A percentile compares a stretch with the other conserved stretches of the same genome.
Evolutionary conservation across 2,113 vertebrate genomes (phyloP).

Genomic region (Stegostoma tigrinum): DNA sequence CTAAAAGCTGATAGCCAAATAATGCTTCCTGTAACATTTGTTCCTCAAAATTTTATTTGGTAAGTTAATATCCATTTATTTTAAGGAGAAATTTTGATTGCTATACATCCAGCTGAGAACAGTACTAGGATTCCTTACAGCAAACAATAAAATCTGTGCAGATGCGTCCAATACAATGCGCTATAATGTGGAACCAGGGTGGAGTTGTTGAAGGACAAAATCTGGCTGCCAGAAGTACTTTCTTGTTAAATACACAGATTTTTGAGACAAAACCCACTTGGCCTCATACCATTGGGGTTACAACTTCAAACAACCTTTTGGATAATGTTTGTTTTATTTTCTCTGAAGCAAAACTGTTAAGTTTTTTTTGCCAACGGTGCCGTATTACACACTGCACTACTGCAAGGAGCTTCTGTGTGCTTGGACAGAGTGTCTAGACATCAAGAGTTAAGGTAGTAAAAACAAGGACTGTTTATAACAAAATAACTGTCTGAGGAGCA

Average conservation of each 20-base stretch:
- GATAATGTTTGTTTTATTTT: constrained; percentile 41
- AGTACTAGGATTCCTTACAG: neutral
- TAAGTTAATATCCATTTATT: constrained; percentile 42
- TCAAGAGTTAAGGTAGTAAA: constrained; percentile 53
- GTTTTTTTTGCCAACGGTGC: constrained; percentile 47
- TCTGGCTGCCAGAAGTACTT: constrained; percentile 47
- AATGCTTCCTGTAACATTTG: neutral
- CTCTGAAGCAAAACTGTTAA: constrained; percentile 47
- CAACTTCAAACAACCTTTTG: constrained; percentile 38
- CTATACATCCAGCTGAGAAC: neutral
- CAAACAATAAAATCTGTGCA: constrained; percentile 40
- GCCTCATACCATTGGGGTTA: constrained; percentile 41
- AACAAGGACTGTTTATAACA: constrained; percentile 27
- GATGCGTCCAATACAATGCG: constrained; percentile 34
- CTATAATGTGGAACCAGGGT: constrained; percentile 34
- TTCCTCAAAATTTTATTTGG: constrained; percentile 44
- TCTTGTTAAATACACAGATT: constrained; percentile 37
- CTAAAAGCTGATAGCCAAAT: neutral
- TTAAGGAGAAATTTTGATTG: neutral
- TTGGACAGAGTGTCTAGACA: constrained; percentile 47
- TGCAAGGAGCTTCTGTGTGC: constrained; percentile 46
- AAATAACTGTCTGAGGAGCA: neutral
- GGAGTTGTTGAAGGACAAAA: constrained; percentile 30
- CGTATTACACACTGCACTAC: constrained; percentile 42
- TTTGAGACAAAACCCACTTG: constrained; percentile 45